Evolutionary conservation across 2,113 vertebrate genomes (phyloP).

Genomic region (Plecturocebus donacophilus): DNA sequence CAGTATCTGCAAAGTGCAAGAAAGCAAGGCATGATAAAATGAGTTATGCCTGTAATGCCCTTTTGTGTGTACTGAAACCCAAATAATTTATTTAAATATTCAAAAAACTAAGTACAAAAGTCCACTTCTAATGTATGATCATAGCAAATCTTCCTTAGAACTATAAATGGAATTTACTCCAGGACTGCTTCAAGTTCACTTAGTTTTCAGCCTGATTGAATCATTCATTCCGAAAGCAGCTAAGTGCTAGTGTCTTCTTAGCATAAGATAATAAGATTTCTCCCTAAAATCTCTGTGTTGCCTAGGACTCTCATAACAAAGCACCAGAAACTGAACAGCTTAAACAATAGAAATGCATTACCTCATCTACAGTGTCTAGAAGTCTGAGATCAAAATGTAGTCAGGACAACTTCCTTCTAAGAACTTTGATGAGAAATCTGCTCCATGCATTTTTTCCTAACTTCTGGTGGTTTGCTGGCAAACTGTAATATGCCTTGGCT

Average conservation of each 20-base stretch:
- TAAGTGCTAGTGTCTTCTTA: neutral
- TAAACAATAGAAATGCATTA: neutral
- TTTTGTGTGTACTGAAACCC: conserved; percentile 24
- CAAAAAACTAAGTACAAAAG: neutral
- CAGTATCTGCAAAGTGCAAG: neutral
- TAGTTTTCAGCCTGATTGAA: neutral
- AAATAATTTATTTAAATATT: neutral
- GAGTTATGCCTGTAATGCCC: neutral
- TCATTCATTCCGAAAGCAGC: neutral
- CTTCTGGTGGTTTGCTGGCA: neutral
- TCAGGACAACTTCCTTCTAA: neutral
- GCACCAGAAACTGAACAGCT: no score
- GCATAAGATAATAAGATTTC: neutral
- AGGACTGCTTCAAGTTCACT: neutral
- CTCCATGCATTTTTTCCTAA: neutral
- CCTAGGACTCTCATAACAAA: neutral
- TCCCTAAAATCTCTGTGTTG: neutral
- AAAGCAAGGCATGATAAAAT: neutral
- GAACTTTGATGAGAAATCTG: neutral
- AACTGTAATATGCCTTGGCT: neutral
- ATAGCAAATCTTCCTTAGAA: conserved; percentile 16
- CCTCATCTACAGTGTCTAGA: neutral
- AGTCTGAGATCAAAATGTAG: neutral
- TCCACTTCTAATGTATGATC: neutral
- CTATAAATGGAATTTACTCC: neutral